phyloP scores from a whole-genome alignment of 2,797 vertebrate genomes.

The Amazonetta brasiliensis region DNA sequence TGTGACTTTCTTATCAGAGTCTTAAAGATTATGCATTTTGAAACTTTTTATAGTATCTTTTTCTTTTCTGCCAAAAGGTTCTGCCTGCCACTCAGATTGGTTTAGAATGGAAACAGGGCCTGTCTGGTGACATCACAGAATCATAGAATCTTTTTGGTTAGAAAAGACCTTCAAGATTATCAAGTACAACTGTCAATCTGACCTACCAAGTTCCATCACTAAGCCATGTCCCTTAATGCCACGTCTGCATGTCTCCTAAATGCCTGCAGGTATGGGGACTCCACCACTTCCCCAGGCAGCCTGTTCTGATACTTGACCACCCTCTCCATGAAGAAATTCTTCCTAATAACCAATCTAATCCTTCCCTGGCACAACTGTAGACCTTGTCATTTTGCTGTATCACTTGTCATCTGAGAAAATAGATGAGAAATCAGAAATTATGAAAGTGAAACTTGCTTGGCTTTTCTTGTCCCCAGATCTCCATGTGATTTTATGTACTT shows the following conservation, averaged over 20 bases:
- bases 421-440: background rate
- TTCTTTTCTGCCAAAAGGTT: background rate
- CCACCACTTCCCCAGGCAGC: background rate
- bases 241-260: background rate
- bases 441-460: background rate
- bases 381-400: background rate
- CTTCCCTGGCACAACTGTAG: background rate
- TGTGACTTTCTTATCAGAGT: background rate
- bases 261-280: background rate
- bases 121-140: background rate
- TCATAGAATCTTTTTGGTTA: background rate
- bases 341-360: background rate
- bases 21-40: background rate
- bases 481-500: background rate
- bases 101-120: background rate
- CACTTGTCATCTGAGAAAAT: background rate
- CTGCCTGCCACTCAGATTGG: background rate
- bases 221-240: background rate
- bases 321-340: background rate
- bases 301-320: background rate
- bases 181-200: background rate
- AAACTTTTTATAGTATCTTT: background rate
- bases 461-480: background rate
- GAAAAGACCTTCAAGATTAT: background rate
- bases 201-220: background rate